Conservation (phyloP, 2,888 invertebrate genomes). For the Lasioglossum lativentre region DNA sequence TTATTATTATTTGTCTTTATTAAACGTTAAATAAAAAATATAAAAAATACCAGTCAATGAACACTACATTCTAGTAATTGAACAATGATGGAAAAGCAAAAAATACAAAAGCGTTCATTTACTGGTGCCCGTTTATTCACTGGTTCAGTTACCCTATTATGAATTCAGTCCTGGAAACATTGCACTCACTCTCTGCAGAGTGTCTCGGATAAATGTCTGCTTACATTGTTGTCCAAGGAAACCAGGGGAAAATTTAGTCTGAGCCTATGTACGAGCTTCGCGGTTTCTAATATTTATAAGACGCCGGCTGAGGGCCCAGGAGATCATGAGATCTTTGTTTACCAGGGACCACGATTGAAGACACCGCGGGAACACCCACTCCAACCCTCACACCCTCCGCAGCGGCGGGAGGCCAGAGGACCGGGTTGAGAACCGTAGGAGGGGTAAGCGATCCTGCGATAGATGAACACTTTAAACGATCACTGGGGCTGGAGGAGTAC, state of each 20-base stretch:
- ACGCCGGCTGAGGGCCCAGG: background rate
- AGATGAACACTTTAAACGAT: constrained; percentile 97
- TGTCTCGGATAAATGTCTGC: background rate
- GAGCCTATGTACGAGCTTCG: background rate
- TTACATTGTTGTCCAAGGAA: background rate
- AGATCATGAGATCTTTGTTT: background rate
- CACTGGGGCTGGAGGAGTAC: constrained; percentile 90
- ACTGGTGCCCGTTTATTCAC: no score
- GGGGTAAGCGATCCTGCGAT: constrained; percentile 92
- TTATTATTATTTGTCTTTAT: no score
- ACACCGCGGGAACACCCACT: constrained; percentile 81
- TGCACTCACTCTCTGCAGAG: background rate
- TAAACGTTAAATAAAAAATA: no score
- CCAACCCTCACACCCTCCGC: constrained; percentile 80
- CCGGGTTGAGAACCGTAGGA: constrained; percentile 79
- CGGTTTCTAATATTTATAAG: constrained; percentile 4
- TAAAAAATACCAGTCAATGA: no score
- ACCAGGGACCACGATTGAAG: constrained; percentile 81
- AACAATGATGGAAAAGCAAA: no score
- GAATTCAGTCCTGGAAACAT: background rate
- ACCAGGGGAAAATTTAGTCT: background rate
- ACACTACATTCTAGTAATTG: no score
- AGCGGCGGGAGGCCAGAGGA: constrained; percentile 79
- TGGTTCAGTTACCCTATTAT: no score
- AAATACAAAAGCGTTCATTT: no score